Base-by-base conservation (phyloP, 2,888 invertebrate species). In the Agelastica alni region DNA sequence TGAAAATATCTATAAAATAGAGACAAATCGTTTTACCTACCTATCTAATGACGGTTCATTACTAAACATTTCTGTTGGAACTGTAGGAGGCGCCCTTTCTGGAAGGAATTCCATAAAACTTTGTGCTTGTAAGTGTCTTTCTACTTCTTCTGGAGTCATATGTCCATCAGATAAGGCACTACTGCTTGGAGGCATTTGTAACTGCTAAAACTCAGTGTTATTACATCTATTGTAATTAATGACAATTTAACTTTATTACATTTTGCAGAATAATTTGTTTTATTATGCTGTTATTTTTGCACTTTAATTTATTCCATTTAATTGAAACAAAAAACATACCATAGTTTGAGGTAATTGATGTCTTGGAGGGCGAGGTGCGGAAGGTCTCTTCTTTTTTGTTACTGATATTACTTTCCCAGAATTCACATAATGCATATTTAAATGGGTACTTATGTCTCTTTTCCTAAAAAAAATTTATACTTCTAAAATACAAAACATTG, bases 11-110 rank as follows among this genome's bases (percentile, higher is more conserved):
- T n/a, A n/a, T n/a, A n/a, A n/a, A n/a, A n/a, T n/a, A n/a, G n/a
- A n/a, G n/a, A n/a, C n/a, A n/a, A n/a, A n/a, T n/a, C n/a, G n/a
- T 5, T 14, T 28, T 9, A 48, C 34, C 13, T 77, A 89, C 90
- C 90, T 90, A 74, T 92, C 92, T 41, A 91, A 78, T 1, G 93
- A 93, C 46, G 92, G 92, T 69, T 95, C 94, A 77, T 94, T 94
- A 77, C 93, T 94, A 72, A 96, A 95, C 88, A 95, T 93, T 78
- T 95, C 94, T 31, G 89, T 91, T 3, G 95, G 95, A 18, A 95
- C 91, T 7, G 93, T 92, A 1, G 92, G 88, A 0, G 93, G 92
- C 20, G 93, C 91, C 64, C 91, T 84, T 74, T 93, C 93, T 1
- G 91, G 89, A 60, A 91, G 81, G 59, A 92, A 78, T 75, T 92